Base-by-base conservation (phyloP, 1,140 invertebrate species). In the Zaprionus tsacasi region DNA sequence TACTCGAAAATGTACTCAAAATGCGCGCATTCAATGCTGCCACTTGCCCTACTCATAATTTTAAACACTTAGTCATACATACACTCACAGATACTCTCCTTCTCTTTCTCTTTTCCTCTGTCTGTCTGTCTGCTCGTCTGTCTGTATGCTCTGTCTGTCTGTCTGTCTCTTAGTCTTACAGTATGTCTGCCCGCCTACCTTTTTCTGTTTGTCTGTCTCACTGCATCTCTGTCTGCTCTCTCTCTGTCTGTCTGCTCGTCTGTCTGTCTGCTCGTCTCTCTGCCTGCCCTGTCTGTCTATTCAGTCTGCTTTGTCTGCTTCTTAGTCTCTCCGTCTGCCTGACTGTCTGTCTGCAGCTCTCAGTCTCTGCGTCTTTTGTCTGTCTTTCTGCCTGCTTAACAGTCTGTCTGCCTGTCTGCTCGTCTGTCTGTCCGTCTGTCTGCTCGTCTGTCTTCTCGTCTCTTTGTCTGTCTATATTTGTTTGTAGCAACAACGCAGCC, bases 391-490 rank as follows among this genome's bases (percentile, higher is more conserved):
- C 21, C 21, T 21, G 21, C 21, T 21, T 21, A 21, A n/a, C n/a
- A 1, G 21, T 21, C 21, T 21, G 21, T 30, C 54, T 59, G n/a
- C 17, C 38, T 17, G 7, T 61, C 4, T 33, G 10, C 36, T 0
- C 45, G 4, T 36, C 6, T 8, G 2, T 17, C 1, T 38, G 1
- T 57, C 30, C n/a, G 17, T 30, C 25, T n/a, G 21, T n/a, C 12
- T 58, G 17, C 36, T 4, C 12, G 6, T 35, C 15, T 12, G 1
- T 30, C 17, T 56, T 40, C 15, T 10, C 52, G 55, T 13, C 35
- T 66, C 10, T 55, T 17, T 45, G 50, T 56, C 25, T 56, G 40
- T 48, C 21, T 21, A 60, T 66, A 57, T 56, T 27, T 65, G 48
- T 17, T 35, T 57, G 27, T 64, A 59, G 17, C 58, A 54, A 43